Evolutionary conservation across 2,797 vertebrate genomes (phyloP).

Genomic region (Varecia variegata): DNA sequence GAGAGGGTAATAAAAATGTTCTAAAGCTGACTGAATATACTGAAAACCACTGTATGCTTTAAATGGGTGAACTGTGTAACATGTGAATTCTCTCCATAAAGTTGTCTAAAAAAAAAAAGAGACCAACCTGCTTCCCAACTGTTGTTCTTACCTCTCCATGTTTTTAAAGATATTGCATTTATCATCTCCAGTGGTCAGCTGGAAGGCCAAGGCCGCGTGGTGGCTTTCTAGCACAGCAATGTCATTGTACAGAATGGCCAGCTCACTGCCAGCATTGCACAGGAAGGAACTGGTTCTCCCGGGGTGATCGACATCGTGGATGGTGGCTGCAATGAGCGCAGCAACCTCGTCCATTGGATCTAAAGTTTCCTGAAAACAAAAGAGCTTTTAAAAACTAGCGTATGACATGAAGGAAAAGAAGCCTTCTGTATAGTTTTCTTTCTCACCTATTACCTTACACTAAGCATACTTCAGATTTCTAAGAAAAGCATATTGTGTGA

Average conservation of each 20-base stretch:
- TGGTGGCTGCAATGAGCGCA: constrained; percentile 94
- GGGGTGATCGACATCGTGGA: constrained; percentile 97
- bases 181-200: constrained; percentile 93
- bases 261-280: constrained; percentile 94
- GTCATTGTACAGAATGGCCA: constrained; percentile 96
- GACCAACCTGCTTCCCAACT: fast-evolving
- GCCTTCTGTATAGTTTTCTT: neutral
- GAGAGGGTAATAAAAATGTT: neutral
- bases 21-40: fast-evolving
- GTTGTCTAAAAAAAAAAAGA: neutral
- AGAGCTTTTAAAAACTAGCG: neutral
- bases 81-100: neutral
- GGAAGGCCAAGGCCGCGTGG: constrained; percentile 95
- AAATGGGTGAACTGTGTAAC: neutral
- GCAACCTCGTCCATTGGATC: constrained; percentile 94
- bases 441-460: neutral
- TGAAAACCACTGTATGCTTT: neutral
- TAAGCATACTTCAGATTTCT: neutral
- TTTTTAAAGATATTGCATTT: constrained; percentile 98
- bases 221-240: constrained; percentile 96
- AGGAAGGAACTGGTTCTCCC: constrained; percentile 97
- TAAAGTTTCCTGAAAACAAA: constrained; percentile 91
- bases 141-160: constrained; percentile 90
- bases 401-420: neutral
- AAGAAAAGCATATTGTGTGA: neutral